These are phyloP conservation scores for Coptodon rendalli DNA, from an alignment of 2,113 vertebrate genomes.

Conservation along the genomic window DNA sequence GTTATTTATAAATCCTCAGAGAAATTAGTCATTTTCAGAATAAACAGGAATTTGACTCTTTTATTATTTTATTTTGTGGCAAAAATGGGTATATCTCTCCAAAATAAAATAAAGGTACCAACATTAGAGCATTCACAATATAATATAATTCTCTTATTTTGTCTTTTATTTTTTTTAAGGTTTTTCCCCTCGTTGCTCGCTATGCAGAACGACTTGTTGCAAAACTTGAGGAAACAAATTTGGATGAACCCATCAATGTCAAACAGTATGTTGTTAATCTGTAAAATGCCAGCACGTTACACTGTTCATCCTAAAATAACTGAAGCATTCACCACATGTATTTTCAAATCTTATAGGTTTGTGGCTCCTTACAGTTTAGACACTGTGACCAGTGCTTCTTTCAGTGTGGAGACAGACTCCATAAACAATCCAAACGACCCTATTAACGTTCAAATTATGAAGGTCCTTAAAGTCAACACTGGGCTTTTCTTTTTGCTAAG, in stretches of 20 bases:
- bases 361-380: constrained; percentile 80
- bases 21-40: background rate
- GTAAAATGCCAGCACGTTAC: background rate
- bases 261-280: constrained; percentile 53
- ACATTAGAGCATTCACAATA: background rate
- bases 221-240: constrained; percentile 31
- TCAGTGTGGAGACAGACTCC: constrained; percentile 78
- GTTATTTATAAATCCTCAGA: background rate
- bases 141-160: background rate
- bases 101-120: background rate
- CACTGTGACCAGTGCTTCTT: constrained; percentile 73
- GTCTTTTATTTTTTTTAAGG: constrained; percentile 22
- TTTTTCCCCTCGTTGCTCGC: constrained; percentile 45
- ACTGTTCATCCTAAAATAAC: background rate
- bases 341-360: constrained; percentile 54
- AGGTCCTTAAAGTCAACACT: constrained; percentile 56
- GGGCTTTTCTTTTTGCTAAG: background rate
- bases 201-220: constrained; percentile 51
- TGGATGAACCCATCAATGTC: constrained; percentile 32
- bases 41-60: background rate
- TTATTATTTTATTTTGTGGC: background rate
- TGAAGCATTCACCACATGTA: background rate
- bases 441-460: constrained; percentile 65
- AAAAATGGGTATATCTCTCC: background rate
- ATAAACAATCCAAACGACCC: constrained; percentile 78